Evolutionary conservation across 2,888 invertebrate species (phyloP).

Genomic region (Hololepta plana): DNA sequence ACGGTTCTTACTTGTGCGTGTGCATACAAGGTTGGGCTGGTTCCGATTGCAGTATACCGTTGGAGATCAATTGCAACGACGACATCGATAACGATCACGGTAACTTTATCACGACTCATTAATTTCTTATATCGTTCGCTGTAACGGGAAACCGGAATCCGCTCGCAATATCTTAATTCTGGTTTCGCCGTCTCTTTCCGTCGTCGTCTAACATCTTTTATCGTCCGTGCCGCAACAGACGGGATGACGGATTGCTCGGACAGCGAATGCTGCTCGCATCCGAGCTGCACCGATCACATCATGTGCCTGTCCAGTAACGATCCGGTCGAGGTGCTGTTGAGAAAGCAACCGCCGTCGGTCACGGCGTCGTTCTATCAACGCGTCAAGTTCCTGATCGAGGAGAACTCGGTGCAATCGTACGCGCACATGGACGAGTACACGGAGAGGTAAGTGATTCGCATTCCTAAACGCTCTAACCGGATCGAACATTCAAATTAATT

Average conservation of each 20-base stretch:
- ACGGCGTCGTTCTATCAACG: slow-evolving; percentile 96
- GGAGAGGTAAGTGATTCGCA: slow-evolving; percentile 77
- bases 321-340: slow-evolving; percentile 86
- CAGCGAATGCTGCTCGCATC: slow-evolving; percentile 90
- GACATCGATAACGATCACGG: slow-evolving; percentile 95
- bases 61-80: slow-evolving; percentile 90
- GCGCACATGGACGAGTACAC: slow-evolving; percentile 96
- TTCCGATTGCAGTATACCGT: slow-evolving; percentile 80
- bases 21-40: slow-evolving; percentile 93
- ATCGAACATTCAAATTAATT: neutral
- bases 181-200: neutral
- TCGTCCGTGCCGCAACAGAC: too few species aligned
- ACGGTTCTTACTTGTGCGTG: slow-evolving; percentile 74
- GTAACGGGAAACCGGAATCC: slow-evolving; percentile 2
- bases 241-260: slow-evolving; percentile 97
- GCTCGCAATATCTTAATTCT: slow-evolving; percentile 6
- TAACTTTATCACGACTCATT: slow-evolving; percentile 29
- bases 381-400: slow-evolving; percentile 95
- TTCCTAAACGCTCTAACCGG: neutral
- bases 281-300: slow-evolving; percentile 73
- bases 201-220: too few species aligned
- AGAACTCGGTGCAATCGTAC: slow-evolving; percentile 96
- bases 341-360: slow-evolving; percentile 91
- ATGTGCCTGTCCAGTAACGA: slow-evolving; percentile 94
- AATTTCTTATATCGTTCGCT: neutral